Evolutionary conservation across 2,113 vertebrate genomes (phyloP), one percentile per base, ranked within the genome.

Genomic region (Poicephalus gulielmi): DNA sequence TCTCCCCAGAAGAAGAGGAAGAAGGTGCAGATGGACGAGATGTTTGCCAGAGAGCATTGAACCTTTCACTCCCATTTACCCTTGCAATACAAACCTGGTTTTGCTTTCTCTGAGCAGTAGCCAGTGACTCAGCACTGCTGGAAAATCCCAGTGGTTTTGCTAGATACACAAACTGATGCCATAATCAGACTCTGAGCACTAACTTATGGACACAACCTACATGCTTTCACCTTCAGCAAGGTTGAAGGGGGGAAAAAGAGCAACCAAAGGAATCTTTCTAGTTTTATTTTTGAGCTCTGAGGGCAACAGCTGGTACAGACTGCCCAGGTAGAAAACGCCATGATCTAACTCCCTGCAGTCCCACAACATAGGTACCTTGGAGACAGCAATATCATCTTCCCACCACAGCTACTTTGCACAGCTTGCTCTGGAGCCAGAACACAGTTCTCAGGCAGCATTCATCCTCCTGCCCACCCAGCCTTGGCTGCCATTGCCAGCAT

Each of bases 331-430:
- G 22, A 78, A 83, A 44, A 18, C 31, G 18, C 19, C 11, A 31
- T 27, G 53, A 30, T 37, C 35, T 35, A 60, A 63, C 18, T 27
- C 19, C 28, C 69, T 0, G 0, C 68, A 70, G 41, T 31, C 2
- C 13, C 49, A 22, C 5, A 10, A 23, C 22, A 90, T 68, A 83
- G 13, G 19, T 43, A 23, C 11, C 8, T 66, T 4, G 1, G 31
- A 25, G 23, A 11, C 2, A 70, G 43, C 11, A 57, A 16, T 11
- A 27, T 11, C 88, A 44, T 39, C 17, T 68, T 83, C 28, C 39
- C 27, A 43, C 12, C 13, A 17, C 0, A 0, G n/a, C 35, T 3
- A 1, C 27, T 10, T 59, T 14, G 8, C 0, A 0, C 1, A 3
- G 6, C n/a, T 84, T 10, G 3, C 8, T 69, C 37, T 5, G 5